These are phyloP conservation scores for Oryctes rhinoceros DNA, from an alignment of 1,140 invertebrate genomes.

Conservation along the genomic window DNA sequence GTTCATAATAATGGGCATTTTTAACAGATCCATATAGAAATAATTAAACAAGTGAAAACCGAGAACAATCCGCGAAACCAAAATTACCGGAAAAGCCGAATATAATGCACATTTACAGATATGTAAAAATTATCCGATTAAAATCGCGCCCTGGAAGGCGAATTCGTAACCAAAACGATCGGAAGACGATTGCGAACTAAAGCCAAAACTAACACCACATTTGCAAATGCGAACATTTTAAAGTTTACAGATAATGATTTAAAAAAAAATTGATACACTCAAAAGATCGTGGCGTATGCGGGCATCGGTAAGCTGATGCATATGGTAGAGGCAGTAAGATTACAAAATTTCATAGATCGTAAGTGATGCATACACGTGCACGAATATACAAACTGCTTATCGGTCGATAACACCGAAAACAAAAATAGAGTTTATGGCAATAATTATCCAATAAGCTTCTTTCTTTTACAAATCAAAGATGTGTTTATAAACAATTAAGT, in stretches of 20 bases:
- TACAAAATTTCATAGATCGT: conserved; percentile 2
- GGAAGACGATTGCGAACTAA: background rate
- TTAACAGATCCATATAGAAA: conserved; percentile 18
- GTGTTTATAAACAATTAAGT: background rate
- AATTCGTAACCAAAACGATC: background rate
- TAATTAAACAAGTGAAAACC: background rate
- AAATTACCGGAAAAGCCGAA: background rate
- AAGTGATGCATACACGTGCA: background rate
- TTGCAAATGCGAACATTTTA: conserved; percentile 4
- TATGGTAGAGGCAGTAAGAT: background rate
- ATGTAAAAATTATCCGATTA: background rate
- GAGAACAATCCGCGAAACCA: background rate
- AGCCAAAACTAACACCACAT: conserved; percentile 26
- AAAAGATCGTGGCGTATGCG: conserved; percentile 1
- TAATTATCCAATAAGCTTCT: background rate
- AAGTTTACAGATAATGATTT: conserved; percentile 5
- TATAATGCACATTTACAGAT: background rate
- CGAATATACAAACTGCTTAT: background rate
- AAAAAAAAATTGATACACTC: conserved; percentile 21
- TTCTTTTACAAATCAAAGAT: background rate
- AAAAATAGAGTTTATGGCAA: background rate
- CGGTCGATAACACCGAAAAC: conserved; percentile 23
- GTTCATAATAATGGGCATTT: background rate
- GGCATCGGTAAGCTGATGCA: background rate
- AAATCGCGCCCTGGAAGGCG: background rate